Base-by-base conservation (phyloP, 1,140 invertebrate species). In the Drosophila teissieri region DNA sequence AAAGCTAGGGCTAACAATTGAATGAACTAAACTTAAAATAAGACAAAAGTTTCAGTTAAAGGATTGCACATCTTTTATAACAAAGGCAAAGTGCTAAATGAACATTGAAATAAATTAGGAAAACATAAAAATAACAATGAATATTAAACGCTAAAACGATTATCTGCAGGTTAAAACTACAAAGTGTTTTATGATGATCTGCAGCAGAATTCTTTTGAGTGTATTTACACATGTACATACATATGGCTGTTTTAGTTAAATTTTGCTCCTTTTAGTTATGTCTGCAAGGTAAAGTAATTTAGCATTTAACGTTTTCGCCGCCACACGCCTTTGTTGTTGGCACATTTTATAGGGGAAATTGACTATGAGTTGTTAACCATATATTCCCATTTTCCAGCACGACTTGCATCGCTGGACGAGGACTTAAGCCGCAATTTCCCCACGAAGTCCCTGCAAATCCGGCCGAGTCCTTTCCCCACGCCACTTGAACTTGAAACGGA, bases 401-500 rank as follows among this genome's bases (percentile, higher is more conserved):
- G 49, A 22, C 22, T 42, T 52, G 27, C 19, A 42, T 53, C 17
- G 14, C 24, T 14, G 15, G 11, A 14, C 7, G 3, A 31, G 39
- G 63, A n/a, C 63, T 55, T 46, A 39, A 27, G 40, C 40, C 45
- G 67, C 34, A 45, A 34, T 40, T 68, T 69, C 40, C n/a, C n/a
- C 42, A 7, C 4, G 51, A 56, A 70, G 31, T 36, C 37, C 39
- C 27, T 10, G 37, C 64, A 27, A 44, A 36, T 34, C 55, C 55
- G 46, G 10, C 8, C 12, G 37, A 7, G 37, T 67, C 45, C 46
- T 15, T 11, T 44, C 12, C 64, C 68, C 80, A 56, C 61, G 64
- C 77, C 48, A 62, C 31, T 44, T 89, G 84, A 88, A 88, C 84
- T 88, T 88, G 84, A 89, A 88, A 88, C 84, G 84, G 84, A 88